Conservation (phyloP, 2,797 vertebrate genomes). For the Erethizon dorsatum region DNA sequence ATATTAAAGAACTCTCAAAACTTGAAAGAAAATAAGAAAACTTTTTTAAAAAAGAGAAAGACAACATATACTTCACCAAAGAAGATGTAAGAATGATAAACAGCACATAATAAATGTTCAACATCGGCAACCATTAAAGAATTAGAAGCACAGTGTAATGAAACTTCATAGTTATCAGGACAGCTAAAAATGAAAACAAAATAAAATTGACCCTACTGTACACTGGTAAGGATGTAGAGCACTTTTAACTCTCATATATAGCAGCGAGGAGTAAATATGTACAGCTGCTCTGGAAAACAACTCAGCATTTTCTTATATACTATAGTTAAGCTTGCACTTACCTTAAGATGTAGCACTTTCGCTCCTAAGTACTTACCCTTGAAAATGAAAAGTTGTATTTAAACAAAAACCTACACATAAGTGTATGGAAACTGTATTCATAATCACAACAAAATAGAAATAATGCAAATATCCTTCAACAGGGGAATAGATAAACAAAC, state of each 20-base stretch:
- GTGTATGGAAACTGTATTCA: neutral
- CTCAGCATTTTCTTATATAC: neutral
- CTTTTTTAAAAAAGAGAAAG: neutral
- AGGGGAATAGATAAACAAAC: neutral
- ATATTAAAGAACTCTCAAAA: neutral
- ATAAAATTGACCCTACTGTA: neutral
- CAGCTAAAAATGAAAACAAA: neutral
- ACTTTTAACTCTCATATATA: neutral
- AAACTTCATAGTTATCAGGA: neutral
- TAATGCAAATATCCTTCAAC: neutral
- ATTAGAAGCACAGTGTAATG: neutral
- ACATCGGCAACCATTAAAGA: neutral
- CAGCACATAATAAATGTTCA: neutral
- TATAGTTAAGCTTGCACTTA: neutral
- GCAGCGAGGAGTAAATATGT: neutral
- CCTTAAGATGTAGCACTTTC: neutral
- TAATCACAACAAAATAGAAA: neutral
- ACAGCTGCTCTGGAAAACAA: neutral
- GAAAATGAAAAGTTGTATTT: neutral
- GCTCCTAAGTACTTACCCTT: neutral
- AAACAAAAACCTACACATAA: neutral
- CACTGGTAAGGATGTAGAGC: neutral
- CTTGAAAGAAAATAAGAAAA: neutral
- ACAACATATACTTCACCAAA: neutral
- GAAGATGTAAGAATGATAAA: neutral